These are phyloP conservation scores for Lutjanus argentimaculatus DNA, from an alignment of 2,797 vertebrate species.

Conservation along the genomic window DNA sequence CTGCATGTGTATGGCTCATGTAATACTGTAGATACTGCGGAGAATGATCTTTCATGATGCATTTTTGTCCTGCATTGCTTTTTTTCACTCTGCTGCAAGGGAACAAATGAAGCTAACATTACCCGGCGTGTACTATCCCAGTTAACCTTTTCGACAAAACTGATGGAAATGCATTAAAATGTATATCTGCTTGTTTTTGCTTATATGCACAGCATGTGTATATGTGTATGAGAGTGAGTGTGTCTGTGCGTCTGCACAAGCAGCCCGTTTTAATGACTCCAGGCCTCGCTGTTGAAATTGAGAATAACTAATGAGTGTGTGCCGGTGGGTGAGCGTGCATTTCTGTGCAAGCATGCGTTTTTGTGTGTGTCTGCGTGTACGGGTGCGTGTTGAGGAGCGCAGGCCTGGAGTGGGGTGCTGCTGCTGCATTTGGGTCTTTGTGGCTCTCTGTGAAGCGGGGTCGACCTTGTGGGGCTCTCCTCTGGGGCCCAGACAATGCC, in stretches of 20 bases:
- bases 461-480: slow-evolving; percentile 87
- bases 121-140: not conserved
- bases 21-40: not conserved
- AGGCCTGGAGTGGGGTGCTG: slow-evolving; percentile 82
- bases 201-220: slow-evolving; percentile 5
- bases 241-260: slow-evolving; percentile 40
- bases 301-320: slow-evolving; percentile 83
- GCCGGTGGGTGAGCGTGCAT: slow-evolving; percentile 60
- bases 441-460: slow-evolving; percentile 83
- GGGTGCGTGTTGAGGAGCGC: slow-evolving; percentile 78
- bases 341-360: slow-evolving; percentile 79
- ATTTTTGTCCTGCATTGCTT: slow-evolving; percentile 7
- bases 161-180: slow-evolving; percentile 17
- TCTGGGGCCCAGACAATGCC: slow-evolving; percentile 87
- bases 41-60: not conserved
- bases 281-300: slow-evolving; percentile 75
- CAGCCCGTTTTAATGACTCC: slow-evolving; percentile 66
- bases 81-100: slow-evolving; percentile 17
- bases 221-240: slow-evolving; percentile 16
- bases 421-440: slow-evolving; percentile 84
- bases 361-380: slow-evolving; percentile 63
- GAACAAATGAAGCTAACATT: not conserved
- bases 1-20: not conserved
- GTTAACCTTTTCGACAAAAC: slow-evolving; percentile 26
- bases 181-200: slow-evolving; percentile 14